Conservation (phyloP, 1,140 invertebrate species). For the Pseudachorutes palmiensis region DNA sequence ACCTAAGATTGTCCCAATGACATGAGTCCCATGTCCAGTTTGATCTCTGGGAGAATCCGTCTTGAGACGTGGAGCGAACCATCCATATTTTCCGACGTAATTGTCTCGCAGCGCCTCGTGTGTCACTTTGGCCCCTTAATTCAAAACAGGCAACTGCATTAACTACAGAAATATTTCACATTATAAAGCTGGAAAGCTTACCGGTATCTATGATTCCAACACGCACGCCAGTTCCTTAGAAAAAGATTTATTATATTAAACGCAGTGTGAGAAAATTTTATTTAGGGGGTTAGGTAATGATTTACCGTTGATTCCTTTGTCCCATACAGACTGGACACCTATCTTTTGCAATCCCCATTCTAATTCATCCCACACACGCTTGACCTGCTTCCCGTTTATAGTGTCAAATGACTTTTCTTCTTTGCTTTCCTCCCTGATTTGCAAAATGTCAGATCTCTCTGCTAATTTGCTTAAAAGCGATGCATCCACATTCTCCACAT, state of each 20-base stretch:
- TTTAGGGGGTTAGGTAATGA: neutral
- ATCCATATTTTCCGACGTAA: slow-evolving; percentile 14
- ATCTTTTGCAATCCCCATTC: slow-evolving; percentile 1
- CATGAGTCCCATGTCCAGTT: slow-evolving; percentile 14
- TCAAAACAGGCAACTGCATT: neutral
- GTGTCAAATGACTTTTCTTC: neutral
- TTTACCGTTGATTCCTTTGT: slow-evolving; percentile 6
- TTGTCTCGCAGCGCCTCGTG: slow-evolving; percentile 1
- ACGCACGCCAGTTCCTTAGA: neutral
- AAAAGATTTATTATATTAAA: neutral
- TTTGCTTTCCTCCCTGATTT: neutral
- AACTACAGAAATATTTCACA: neutral
- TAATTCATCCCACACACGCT: no score
- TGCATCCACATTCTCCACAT: neutral
- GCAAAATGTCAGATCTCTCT: neutral
- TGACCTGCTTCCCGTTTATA: neutral
- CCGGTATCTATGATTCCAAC: slow-evolving; percentile 9
- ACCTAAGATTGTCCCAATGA: slow-evolving; percentile 9
- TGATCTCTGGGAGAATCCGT: neutral
- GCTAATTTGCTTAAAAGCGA: slow-evolving; percentile 6
- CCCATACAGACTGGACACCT: neutral
- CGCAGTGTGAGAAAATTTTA: neutral
- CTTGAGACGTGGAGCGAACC: slow-evolving; percentile 5
- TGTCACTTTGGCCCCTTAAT: neutral
- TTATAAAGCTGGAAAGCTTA: neutral